phyloP scores from a whole-genome alignment of 1,140 invertebrate species.

The Sycophila sp. region DNA sequence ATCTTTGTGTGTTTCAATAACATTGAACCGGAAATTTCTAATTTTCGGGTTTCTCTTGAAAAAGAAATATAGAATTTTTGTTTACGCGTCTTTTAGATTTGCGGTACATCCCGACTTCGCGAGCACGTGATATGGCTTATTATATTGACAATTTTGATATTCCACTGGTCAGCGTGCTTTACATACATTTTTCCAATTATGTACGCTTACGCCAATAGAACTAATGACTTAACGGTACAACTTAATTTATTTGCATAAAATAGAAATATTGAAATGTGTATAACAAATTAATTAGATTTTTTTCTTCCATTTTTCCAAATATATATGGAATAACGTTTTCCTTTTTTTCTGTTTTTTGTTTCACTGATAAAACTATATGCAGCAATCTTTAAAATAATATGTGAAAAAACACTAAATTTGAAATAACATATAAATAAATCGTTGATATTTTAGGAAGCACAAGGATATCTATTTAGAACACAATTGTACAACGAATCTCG shows the following conservation, averaged over 20 bases:
- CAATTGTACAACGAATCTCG: slow-evolving; percentile 38
- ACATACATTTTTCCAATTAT: slow-evolving; percentile 50
- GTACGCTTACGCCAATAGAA: slow-evolving; percentile 41
- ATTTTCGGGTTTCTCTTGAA: too few relatives aligned
- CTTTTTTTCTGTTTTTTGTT: too few relatives aligned
- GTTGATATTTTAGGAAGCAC: slow-evolving; percentile 35
- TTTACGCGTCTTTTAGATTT: slow-evolving; percentile 43
- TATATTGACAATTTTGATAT: slow-evolving; percentile 46
- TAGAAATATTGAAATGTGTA: too few relatives aligned
- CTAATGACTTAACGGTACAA: too few relatives aligned
- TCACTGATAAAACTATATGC: too few relatives aligned
- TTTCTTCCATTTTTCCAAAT: too few relatives aligned
- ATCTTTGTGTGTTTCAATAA: slow-evolving; percentile 35
- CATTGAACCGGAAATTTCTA: not conserved
- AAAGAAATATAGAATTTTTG: not conserved
- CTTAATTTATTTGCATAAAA: too few relatives aligned
- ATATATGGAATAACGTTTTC: too few relatives aligned
- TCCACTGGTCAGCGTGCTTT: slow-evolving; percentile 56
- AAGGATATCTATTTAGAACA: slow-evolving; percentile 38
- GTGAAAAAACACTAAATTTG: too few relatives aligned
- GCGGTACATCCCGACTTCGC: slow-evolving; percentile 33
- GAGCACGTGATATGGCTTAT: slow-evolving; percentile 48
- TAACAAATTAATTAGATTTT: too few relatives aligned
- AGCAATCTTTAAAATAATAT: too few relatives aligned
- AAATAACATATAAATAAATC: too few relatives aligned